These are phyloP conservation scores for Agonopterix arenella DNA, from an alignment of 2,888 invertebrate genomes.

Conservation along the genomic window DNA sequence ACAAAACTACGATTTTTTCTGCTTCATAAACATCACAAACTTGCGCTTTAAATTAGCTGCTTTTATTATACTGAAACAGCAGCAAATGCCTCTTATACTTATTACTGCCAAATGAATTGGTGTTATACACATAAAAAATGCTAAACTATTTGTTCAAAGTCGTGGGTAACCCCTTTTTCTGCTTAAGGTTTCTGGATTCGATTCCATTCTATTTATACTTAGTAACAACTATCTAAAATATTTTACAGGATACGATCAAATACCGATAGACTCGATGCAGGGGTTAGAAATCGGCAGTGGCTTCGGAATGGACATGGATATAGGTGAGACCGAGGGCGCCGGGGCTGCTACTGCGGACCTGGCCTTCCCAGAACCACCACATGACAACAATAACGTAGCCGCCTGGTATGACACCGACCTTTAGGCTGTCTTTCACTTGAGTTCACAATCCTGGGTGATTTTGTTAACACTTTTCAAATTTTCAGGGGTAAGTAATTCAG, in stretches of 20 bases:
- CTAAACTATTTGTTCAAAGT: no score
- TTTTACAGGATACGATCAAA: slow-evolving; percentile 93
- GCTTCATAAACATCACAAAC: no score
- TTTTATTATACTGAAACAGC: no score
- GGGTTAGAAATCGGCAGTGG: slow-evolving; percentile 93
- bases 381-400: slow-evolving; percentile 93
- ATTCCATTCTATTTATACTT: not conserved
- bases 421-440: slow-evolving; percentile 51
- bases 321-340: slow-evolving; percentile 89
- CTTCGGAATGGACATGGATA: slow-evolving; percentile 94
- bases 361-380: slow-evolving; percentile 88
- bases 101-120: no score
- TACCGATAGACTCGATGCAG: slow-evolving; percentile 98
- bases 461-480: no score
- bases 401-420: slow-evolving; percentile 99
- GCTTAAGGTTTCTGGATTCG: not conserved
- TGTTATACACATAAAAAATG: no score
- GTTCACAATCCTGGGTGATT: no score
- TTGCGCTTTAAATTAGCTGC: no score
- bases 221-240: not conserved
- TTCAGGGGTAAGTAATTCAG: no score
- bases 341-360: slow-evolving; percentile 89
- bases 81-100: no score
- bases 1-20: no score
- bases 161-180: not conserved